These are phyloP conservation scores for Timandra comae DNA, from an alignment of 2,888 invertebrate species.

Conservation along the genomic window DNA sequence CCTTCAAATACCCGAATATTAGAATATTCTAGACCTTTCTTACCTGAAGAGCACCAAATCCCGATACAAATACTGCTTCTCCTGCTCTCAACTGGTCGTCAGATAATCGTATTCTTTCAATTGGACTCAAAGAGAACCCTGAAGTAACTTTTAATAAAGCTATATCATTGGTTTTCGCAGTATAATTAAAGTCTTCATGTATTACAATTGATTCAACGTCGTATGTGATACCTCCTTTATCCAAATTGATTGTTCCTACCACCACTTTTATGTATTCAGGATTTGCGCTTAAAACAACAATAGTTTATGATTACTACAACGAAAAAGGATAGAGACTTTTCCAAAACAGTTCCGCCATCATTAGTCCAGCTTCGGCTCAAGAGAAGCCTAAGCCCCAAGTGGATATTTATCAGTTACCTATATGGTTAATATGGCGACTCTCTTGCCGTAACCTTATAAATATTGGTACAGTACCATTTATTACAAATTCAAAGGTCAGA, in stretches of 20 bases:
- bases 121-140: too few relatives aligned
- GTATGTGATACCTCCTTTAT: conserved; percentile 38
- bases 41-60: conserved; percentile 58
- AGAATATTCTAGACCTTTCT: conserved; percentile 1
- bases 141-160: conserved; percentile 49
- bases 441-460: too few relatives aligned
- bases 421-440: too few relatives aligned
- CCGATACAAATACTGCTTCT: conserved; percentile 37
- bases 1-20: neutral
- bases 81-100: too few relatives aligned
- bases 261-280: conserved; percentile 48
- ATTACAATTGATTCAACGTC: conserved; percentile 36
- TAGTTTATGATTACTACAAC: too few relatives aligned
- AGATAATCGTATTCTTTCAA: conserved; percentile 48
- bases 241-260: conserved; percentile 53
- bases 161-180: conserved; percentile 46
- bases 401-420: too few relatives aligned
- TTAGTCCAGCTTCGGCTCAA: too few relatives aligned
- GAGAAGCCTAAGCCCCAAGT: too few relatives aligned
- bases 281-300: conserved; percentile 38
- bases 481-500: too few relatives aligned
- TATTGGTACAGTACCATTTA: too few relatives aligned
- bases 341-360: too few relatives aligned
- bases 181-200: conserved; percentile 39
- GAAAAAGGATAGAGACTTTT: too few relatives aligned